Evolutionary conservation across 2,888 invertebrate species (phyloP).

Genomic region (Eudasyphora cyanicolor): DNA sequence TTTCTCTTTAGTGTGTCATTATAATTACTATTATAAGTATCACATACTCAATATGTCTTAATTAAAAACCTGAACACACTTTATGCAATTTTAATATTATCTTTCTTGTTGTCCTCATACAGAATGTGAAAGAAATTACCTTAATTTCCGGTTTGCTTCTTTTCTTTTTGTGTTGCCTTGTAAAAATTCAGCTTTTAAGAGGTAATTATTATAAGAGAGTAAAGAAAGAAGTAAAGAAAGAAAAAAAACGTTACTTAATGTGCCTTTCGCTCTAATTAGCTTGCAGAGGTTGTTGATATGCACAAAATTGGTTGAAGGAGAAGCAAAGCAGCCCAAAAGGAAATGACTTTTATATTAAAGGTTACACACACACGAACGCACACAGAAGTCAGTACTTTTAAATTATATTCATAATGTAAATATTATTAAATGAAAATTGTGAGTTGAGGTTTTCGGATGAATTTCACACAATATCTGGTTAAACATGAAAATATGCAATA

Average conservation of each 20-base stretch:
- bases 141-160: neutral
- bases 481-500: too few relatives aligned
- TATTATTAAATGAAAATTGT: too few relatives aligned
- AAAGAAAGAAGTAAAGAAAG: neutral
- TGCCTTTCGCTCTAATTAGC: slow-evolving; percentile 41
- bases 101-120: neutral
- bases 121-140: neutral
- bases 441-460: too few relatives aligned
- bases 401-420: too few relatives aligned
- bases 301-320: neutral
- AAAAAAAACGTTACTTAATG: neutral
- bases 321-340: neutral
- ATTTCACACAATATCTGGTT: too few relatives aligned
- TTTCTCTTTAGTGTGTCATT: too few relatives aligned
- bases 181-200: slow-evolving; percentile 9
- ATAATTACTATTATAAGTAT: too few relatives aligned
- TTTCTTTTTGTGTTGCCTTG: neutral
- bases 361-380: too few relatives aligned
- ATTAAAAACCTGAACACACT: too few relatives aligned
- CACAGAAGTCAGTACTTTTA: too few relatives aligned
- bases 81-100: neutral
- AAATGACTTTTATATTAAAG: neutral
- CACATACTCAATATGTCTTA: too few relatives aligned
- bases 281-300: neutral
- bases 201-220: neutral